Evolutionary conservation across 2,888 invertebrate species (phyloP).

Genomic region (Macrosoma leucophasiata): DNA sequence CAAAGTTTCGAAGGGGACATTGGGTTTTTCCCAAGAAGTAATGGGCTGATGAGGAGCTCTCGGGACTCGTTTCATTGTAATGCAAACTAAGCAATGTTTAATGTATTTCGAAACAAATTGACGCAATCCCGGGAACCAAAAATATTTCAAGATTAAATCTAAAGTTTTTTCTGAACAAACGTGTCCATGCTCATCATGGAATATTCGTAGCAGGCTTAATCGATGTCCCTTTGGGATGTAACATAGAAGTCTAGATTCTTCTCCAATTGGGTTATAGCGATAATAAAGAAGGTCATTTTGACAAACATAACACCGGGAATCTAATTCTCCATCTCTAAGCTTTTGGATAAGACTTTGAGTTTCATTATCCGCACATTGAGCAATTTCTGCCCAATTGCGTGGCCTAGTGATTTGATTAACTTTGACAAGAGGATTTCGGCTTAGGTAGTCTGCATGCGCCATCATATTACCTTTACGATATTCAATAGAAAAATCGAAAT

Average conservation of each 20-base stretch:
- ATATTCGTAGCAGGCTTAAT: conserved; percentile 25
- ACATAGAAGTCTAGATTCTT: conserved; percentile 18
- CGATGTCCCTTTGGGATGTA: conserved; percentile 28
- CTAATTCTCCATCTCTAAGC: conserved; percentile 3
- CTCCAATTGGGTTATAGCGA: conserved; percentile 12
- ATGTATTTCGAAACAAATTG: conserved; percentile 5
- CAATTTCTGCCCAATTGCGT: conserved; percentile 22
- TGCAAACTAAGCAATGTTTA: conserved; percentile 6
- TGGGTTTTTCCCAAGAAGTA: conserved; percentile 22
- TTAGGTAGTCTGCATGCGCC: too few relatives aligned
- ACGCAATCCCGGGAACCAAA: conserved; percentile 5
- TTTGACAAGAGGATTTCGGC: too few relatives aligned
- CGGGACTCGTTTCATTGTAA: conserved; percentile 20
- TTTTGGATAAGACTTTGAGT: conserved; percentile 3
- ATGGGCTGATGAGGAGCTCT: conserved; percentile 20
- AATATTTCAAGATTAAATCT: conserved; percentile 4
- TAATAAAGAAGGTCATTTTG: conserved; percentile 23
- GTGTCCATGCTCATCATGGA: conserved; percentile 20
- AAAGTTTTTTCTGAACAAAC: conserved; percentile 7
- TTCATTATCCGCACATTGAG: conserved; percentile 19
- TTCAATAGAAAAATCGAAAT: too few relatives aligned
- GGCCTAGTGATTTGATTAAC: conserved; percentile 8
- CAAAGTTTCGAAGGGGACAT: conserved; percentile 19
- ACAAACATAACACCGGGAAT: neutral
- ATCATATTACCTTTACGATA: too few relatives aligned